Conservation (phyloP, 2,888 invertebrate genomes). For the Drosophila subsilvestris region DNA sequence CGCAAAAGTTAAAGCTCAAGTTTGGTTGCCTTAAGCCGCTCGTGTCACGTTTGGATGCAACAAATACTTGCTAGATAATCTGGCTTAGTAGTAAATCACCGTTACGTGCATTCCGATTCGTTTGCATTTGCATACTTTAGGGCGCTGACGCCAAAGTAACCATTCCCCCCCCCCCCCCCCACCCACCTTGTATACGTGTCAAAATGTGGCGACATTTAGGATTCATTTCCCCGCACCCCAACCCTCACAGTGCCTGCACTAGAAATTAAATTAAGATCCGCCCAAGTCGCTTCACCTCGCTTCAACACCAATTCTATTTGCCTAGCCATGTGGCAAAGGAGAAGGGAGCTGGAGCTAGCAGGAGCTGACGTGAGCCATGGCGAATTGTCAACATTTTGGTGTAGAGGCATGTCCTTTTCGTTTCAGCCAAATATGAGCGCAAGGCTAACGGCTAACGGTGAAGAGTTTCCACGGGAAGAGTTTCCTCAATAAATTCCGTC, state of each 20-base stretch:
- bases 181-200: conserved; percentile 31
- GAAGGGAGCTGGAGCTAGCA: background rate
- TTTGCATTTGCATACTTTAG: conserved; percentile 29
- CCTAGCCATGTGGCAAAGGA: background rate
- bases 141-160: conserved; percentile 8
- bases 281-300: conserved; percentile 25
- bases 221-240: conserved; percentile 6
- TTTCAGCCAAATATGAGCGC: conserved; percentile 56
- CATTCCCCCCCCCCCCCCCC: conserved; percentile 9
- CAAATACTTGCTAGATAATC: conserved; percentile 37
- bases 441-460: conserved; percentile 55
- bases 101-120: conserved; percentile 42
- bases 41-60: conserved; percentile 39
- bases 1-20: conserved; percentile 5
- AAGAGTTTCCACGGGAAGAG: conserved; percentile 45
- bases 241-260: background rate
- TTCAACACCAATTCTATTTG: conserved; percentile 6
- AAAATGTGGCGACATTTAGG: conserved; percentile 42
- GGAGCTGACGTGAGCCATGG: conserved; percentile 31
- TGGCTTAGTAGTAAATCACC: conserved; percentile 41
- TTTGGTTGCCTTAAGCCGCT: conserved; percentile 7
- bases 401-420: conserved; percentile 44
- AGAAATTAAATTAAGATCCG: conserved; percentile 52
- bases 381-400: conserved; percentile 46
- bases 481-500: conserved; percentile 75